Percentiles rank a stretch among this genome's conserved stretches.
These are phyloP conservation scores for Holocentrus rufus DNA, from an alignment of 2,797 vertebrate species.

Conservation along the genomic window DNA sequence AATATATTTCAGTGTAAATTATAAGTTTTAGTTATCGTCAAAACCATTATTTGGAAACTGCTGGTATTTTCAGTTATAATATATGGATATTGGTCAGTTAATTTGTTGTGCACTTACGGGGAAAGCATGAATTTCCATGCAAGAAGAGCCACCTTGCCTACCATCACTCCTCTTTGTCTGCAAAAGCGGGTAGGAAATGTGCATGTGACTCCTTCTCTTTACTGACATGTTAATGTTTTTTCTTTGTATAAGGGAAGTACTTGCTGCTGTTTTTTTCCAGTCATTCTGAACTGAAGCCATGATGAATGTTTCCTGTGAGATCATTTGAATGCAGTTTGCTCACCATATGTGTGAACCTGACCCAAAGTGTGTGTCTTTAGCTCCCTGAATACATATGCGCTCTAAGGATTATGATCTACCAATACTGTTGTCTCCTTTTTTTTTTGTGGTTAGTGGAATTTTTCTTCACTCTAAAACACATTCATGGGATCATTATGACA, in stretches of 20 bases:
- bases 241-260: neutral
- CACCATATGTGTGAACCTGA: neutral
- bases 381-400: neutral
- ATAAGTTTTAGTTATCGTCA: neutral
- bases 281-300: no score
- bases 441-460: no score
- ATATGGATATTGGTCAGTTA: conserved; percentile 47
- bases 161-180: conserved; percentile 89
- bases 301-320: neutral
- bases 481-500: no score
- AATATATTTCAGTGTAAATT: neutral
- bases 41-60: conserved; percentile 2
- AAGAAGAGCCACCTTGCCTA: conserved; percentile 91
- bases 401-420: neutral
- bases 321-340: neutral
- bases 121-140: conserved; percentile 90
- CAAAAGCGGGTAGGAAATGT: conserved; percentile 85
- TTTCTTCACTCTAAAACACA: no score
- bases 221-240: neutral
- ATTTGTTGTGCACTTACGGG: conserved; percentile 61
- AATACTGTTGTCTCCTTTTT: neutral
- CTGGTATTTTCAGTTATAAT: conserved; percentile 31
- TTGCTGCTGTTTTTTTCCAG: neutral
- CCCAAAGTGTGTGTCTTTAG: neutral
- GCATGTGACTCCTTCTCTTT: conserved; percentile 5